Conservation (phyloP, 2,888 invertebrate genomes). For the Drosophila lacicola region DNA sequence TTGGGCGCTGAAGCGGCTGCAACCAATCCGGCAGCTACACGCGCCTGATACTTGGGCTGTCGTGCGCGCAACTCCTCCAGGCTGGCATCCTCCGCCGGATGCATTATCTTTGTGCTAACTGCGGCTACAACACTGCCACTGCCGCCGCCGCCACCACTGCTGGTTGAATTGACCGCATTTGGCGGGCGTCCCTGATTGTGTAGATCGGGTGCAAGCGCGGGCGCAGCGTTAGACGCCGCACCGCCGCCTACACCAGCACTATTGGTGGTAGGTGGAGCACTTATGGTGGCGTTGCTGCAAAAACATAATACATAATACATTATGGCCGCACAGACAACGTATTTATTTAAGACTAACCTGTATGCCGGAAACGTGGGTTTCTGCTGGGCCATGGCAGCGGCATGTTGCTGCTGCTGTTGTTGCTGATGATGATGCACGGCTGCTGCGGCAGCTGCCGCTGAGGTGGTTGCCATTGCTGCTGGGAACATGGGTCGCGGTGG, state of each 20-base stretch:
- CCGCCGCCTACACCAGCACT: slow-evolving; percentile 84
- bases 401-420: slow-evolving; percentile 55
- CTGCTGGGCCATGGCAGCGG: slow-evolving; percentile 86
- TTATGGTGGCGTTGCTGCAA: slow-evolving; percentile 90
- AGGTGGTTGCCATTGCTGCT: slow-evolving; percentile 89
- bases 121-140: slow-evolving; percentile 91
- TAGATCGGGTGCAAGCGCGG: slow-evolving; percentile 56
- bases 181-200: slow-evolving; percentile 70
- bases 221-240: slow-evolving; percentile 84
- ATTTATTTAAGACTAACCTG: slow-evolving; percentile 86
- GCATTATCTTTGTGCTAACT: slow-evolving; percentile 95
- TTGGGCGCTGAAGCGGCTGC: slow-evolving; percentile 46
- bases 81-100: slow-evolving; percentile 97
- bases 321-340: neutral
- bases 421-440: slow-evolving; percentile 55
- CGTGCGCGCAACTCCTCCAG: slow-evolving; percentile 93
- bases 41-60: slow-evolving; percentile 88
- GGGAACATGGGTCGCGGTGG: slow-evolving; percentile 92
- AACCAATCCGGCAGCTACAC: slow-evolving; percentile 81
- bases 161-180: slow-evolving; percentile 17
- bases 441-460: slow-evolving; percentile 85
- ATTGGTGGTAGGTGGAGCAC: slow-evolving; percentile 89
- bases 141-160: slow-evolving; percentile 82
- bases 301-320: slow-evolving; percentile 2
- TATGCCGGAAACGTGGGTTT: slow-evolving; percentile 94